Percentiles rank a stretch among this genome's conserved stretches.
Conservation (phyloP, 2,113 vertebrate species). For the Chlorocebus sabaeus region DNA sequence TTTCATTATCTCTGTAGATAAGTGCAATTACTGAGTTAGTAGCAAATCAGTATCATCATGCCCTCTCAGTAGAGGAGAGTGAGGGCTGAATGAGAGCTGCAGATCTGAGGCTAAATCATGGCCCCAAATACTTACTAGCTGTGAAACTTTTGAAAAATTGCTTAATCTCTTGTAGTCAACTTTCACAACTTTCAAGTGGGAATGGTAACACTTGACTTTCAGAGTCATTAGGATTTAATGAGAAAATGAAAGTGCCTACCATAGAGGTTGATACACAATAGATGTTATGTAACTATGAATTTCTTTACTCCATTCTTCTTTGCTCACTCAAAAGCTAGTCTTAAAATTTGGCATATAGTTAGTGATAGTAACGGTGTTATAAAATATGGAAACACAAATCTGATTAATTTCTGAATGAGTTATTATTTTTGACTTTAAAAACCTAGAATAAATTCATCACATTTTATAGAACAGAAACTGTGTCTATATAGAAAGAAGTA, state of each 20-base stretch:
- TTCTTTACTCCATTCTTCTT: not conserved
- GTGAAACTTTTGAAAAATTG: not conserved
- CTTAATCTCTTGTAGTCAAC: not conserved
- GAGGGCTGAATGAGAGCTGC: not conserved
- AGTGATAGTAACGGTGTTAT: not conserved
- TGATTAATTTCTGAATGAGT: not conserved
- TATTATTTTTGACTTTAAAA: not conserved
- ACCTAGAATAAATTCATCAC: not conserved
- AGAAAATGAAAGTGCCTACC: not conserved
- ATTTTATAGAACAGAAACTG: not conserved
- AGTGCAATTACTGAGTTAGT: not conserved
- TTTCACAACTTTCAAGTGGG: not conserved
- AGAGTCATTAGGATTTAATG: not conserved
- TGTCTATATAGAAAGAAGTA: no score
- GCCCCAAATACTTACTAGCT: not conserved
- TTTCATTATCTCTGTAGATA: not conserved
- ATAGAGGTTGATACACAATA: not conserved
- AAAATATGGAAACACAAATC: not conserved
- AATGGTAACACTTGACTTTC: constrained; percentile 8
- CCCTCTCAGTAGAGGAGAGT: not conserved
- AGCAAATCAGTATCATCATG: not conserved
- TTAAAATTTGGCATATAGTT: not conserved
- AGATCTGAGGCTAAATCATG: not conserved
- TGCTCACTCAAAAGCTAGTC: not conserved
- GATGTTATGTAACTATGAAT: not conserved